A percentile compares a stretch with the other conserved stretches of the same genome.
phyloP scores from a whole-genome alignment of 1,140 invertebrate genomes.

The Elymnias hypermnestra region DNA sequence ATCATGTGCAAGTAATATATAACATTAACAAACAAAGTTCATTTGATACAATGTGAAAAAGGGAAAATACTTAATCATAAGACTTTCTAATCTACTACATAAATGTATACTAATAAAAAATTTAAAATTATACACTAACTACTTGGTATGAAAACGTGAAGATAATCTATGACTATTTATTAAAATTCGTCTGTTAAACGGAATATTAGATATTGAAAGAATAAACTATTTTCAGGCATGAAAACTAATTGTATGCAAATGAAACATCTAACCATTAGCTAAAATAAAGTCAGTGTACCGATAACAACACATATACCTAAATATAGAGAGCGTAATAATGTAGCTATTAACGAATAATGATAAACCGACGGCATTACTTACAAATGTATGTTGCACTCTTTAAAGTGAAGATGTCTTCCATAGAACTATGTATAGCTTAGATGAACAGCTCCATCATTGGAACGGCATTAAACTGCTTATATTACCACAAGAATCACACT shows the following conservation, averaged over 20 bases:
- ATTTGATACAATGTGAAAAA: no score
- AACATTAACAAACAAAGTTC: no score
- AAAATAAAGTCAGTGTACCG: slow-evolving; percentile 49
- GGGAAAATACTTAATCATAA: no score
- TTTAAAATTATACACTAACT: slow-evolving; percentile 13
- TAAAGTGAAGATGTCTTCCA: slow-evolving; percentile 49
- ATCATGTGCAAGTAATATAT: no score
- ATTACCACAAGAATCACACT: no score
- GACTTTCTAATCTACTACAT: neutral
- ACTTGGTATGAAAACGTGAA: slow-evolving; percentile 15
- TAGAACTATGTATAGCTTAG: slow-evolving; percentile 45
- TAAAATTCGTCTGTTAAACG: slow-evolving; percentile 13
- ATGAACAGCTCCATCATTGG: slow-evolving; percentile 40
- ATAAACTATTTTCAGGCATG: slow-evolving; percentile 33
- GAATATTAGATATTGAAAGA: slow-evolving; percentile 8
- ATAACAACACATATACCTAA: slow-evolving; percentile 27
- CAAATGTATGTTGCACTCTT: slow-evolving; percentile 45
- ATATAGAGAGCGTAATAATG: slow-evolving; percentile 8
- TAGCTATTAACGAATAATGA: slow-evolving; percentile 24
- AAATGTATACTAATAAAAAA: slow-evolving; percentile 16
- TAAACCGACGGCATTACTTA: slow-evolving; percentile 38
- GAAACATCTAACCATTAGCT: slow-evolving; percentile 50
- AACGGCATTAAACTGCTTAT: slow-evolving; percentile 11
- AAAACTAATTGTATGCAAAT: slow-evolving; percentile 67
- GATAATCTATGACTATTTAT: slow-evolving; percentile 26